Percentiles rank a stretch among this genome's conserved stretches.
Conservation (phyloP, 2,888 invertebrate genomes). For the Rhamnusium bicolor region DNA sequence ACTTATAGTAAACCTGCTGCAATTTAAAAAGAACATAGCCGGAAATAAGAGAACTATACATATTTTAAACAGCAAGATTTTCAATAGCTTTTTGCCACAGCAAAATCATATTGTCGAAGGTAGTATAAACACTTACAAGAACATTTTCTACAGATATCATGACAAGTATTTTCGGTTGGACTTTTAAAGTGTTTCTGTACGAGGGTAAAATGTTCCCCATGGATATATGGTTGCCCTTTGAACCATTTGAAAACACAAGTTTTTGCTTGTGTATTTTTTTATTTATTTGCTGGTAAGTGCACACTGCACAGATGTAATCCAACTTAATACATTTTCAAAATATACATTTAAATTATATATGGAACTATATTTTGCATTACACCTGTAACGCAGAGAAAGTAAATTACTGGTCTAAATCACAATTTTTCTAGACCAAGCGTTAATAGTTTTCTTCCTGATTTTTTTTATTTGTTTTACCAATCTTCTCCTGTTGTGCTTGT, state of each 20-base stretch:
- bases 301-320: too few species aligned
- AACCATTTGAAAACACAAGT: neutral
- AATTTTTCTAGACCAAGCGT: too few species aligned
- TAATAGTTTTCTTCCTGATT: too few species aligned
- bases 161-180: neutral
- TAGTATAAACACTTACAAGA: neutral
- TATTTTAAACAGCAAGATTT: neutral
- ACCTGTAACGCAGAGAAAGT: too few species aligned
- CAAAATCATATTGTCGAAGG: neutral
- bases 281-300: neutral
- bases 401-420: too few species aligned
- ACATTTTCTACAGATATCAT: neutral
- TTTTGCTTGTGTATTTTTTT: neutral
- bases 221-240: slow-evolving; percentile 13
- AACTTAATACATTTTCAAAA: too few species aligned
- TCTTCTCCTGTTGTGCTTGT: too few species aligned
- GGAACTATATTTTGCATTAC: too few species aligned
- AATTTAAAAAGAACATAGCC: neutral
- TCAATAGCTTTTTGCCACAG: neutral
- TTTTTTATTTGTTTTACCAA: too few species aligned
- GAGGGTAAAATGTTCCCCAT: neutral
- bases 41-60: neutral
- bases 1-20: slow-evolving; percentile 12
- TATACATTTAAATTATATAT: too few species aligned
- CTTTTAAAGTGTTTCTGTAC: neutral